Evolutionary conservation across 2,888 invertebrate species (phyloP), one percentile per base, ranked within the genome.

Genomic region (Schrankia costaestrigalis): DNA sequence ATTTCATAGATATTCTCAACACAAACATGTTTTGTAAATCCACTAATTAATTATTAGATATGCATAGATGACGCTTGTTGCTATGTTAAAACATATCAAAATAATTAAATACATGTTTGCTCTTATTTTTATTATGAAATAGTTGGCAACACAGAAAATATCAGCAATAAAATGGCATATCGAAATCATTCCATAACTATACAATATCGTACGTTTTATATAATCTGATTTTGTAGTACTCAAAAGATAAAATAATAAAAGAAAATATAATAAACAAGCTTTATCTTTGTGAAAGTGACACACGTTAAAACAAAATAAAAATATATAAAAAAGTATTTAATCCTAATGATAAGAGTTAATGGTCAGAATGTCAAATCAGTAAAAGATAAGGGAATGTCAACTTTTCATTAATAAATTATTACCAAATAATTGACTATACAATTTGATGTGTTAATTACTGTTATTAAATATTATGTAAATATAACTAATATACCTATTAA

Each of bases 281-380:
- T 37, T 26, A 32, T 29, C 37, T 32, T 2, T 9, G 26, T 23
- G 26, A 39, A 39, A 34, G 33, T 39, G 21, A 15, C 23, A 26
- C 30, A 18, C 26, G 22, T 29, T 28, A 13, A 22, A 26, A 30
- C 7, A 24, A 31, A 30, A 23, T 22, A 9, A n/a, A 29, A 23
- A 23, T n/a, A 11, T 2, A 11, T 13, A 11, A 15, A 17, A 26
- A 26, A 2, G 6, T 17, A 5, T 5, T 17, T 17, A 9, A n/a
- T 8, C 3, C 14, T 1, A 10, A 13, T 14, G 25, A 28, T 5
- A 7, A 11, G 7, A 22, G 26, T 15, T 26, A 23, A n/a, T n/a
- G n/a, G n/a, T n/a, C n/a, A n/a, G n/a, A n/a, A n/a, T n/a, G n/a
- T n/a, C n/a, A n/a, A n/a, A n/a, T n/a, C n/a, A n/a, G n/a, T n/a